A percentile compares a stretch with the other conserved stretches of the same genome.
phyloP scores from a whole-genome alignment of 2,888 invertebrate genomes.

The Eupithecia vulgata region DNA sequence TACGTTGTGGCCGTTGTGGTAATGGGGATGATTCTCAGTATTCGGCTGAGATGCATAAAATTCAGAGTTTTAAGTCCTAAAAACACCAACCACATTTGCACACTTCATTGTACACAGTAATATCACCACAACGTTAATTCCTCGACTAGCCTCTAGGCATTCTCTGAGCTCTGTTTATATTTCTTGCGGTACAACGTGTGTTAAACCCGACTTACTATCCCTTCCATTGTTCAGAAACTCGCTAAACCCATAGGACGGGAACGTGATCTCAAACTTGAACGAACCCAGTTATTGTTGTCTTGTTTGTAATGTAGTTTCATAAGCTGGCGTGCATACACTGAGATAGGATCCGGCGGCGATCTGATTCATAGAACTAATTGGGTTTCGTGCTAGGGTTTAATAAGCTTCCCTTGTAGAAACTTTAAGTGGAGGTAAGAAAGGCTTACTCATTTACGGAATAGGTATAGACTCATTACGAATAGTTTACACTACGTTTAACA shows the following conservation, averaged over 20 bases:
- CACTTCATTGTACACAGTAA: not conserved
- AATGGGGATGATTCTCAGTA: not conserved
- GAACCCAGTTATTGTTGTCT: not conserved
- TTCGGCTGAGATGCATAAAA: not conserved
- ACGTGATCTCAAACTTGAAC: conserved; percentile 1
- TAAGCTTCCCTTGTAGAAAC: not conserved
- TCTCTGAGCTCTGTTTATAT: not conserved
- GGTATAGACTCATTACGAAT: too few species aligned
- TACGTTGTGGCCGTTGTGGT: too few species aligned
- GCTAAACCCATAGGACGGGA: not conserved
- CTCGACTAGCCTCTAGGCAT: not conserved
- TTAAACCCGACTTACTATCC: conserved; percentile 1
- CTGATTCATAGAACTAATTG: not conserved
- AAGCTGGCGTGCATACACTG: not conserved
- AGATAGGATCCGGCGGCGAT: not conserved
- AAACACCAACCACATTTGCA: not conserved
- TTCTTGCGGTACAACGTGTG: not conserved
- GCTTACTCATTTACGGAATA: not conserved
- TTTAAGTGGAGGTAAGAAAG: not conserved
- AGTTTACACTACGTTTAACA: too few species aligned
- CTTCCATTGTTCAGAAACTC: conserved; percentile 6
- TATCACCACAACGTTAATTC: not conserved
- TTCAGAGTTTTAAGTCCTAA: not conserved
- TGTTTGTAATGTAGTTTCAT: conserved; percentile 6
- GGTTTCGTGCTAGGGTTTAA: not conserved